These are phyloP conservation scores for Pachyuromys duprasi DNA, from an alignment of 2,797 vertebrate genomes.

Conservation along the genomic window DNA sequence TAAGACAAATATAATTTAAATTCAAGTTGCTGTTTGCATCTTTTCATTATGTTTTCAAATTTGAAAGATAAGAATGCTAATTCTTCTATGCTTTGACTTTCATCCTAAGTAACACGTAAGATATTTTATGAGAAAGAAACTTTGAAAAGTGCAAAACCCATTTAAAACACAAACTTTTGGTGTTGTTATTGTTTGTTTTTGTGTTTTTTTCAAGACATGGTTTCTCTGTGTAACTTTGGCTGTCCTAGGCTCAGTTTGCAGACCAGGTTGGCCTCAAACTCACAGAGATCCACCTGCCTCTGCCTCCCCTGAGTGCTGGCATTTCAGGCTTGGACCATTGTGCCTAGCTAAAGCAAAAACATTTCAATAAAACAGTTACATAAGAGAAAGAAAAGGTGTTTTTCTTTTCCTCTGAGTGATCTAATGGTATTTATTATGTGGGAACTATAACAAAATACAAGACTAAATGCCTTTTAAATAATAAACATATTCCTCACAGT, in stretches of 20 bases:
- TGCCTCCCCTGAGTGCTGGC: too few relatives aligned
- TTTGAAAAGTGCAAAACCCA: not conserved
- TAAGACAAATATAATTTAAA: not conserved
- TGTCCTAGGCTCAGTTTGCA: too few relatives aligned
- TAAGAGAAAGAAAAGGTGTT: not conserved
- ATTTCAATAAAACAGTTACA: not conserved
- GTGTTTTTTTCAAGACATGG: too few relatives aligned
- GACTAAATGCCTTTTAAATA: not conserved
- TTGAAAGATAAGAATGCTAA: not conserved
- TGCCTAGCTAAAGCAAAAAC: too few relatives aligned
- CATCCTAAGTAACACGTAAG: not conserved
- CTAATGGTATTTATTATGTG: not conserved
- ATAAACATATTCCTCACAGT: not conserved
- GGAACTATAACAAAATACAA: not conserved
- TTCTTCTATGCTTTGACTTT: not conserved
- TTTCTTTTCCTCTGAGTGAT: not conserved
- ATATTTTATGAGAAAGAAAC: not conserved
- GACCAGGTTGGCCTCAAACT: too few relatives aligned
- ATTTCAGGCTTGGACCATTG: too few relatives aligned
- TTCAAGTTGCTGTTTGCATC: not conserved
- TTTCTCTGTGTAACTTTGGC: too few relatives aligned
- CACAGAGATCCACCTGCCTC: too few relatives aligned
- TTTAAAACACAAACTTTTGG: not conserved
- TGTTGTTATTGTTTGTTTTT: too few relatives aligned
- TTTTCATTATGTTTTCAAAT: constrained; percentile 5